These are phyloP conservation scores for Neodiprion virginianus DNA, from an alignment of 1,140 invertebrate genomes.

Conservation along the genomic window DNA sequence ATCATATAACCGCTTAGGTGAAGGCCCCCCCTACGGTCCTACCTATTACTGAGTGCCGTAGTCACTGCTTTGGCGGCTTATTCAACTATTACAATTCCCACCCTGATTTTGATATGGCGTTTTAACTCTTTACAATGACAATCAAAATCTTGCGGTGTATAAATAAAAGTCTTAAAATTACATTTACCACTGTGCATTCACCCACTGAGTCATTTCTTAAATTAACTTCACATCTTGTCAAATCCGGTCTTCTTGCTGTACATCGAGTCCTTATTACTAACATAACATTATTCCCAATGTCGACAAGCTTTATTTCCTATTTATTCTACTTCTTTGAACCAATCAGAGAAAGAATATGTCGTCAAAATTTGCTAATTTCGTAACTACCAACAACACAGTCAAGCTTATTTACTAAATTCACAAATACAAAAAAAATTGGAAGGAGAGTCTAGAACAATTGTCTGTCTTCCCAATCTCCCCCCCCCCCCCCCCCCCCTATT, in stretches of 20 bases:
- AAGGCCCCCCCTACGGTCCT: no score
- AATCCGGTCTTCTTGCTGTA: neutral
- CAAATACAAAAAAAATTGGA: neutral
- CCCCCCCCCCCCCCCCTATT: neutral
- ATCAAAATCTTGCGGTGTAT: neutral
- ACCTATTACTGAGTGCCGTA: no score
- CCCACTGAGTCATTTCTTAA: neutral
- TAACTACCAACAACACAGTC: neutral
- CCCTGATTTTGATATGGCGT: conserved; percentile 19
- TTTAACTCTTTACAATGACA: conserved; percentile 18
- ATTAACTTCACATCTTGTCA: neutral
- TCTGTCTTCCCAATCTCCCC: neutral
- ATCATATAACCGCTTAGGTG: no score
- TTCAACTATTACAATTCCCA: no score
- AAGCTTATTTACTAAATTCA: neutral
- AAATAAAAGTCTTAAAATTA: neutral
- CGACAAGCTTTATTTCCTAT: neutral
- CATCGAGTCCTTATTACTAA: neutral
- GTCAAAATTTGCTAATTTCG: neutral
- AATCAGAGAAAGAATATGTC: neutral
- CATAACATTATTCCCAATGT: neutral
- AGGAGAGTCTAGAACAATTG: neutral
- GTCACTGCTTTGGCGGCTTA: no score
- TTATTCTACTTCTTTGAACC: neutral
- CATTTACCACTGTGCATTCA: neutral